Conservation (phyloP, 2,797 vertebrate genomes). For the Anguilla marmorata region DNA sequence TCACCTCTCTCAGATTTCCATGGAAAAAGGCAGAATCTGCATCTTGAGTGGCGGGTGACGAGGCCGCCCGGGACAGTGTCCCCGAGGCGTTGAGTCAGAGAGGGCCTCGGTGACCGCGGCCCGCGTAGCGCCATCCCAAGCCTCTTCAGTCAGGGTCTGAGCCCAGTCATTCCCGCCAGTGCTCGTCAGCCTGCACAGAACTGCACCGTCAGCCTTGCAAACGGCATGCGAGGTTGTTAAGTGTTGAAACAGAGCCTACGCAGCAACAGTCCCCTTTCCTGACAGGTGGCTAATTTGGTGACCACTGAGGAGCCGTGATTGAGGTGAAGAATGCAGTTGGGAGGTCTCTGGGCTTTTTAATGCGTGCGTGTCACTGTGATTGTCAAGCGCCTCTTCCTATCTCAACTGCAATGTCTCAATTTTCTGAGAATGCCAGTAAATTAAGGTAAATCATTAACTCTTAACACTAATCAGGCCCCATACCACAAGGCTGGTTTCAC, state of each 20-base stretch:
- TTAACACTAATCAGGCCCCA: background rate
- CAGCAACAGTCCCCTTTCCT: background rate
- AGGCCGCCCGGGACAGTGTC: background rate
- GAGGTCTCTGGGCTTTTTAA: background rate
- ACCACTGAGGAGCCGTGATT: background rate
- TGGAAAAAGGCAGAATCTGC: slow-evolving; percentile 62
- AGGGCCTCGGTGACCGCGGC: background rate
- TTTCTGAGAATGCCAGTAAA: background rate
- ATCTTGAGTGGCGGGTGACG: too few relatives aligned
- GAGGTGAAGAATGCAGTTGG: background rate
- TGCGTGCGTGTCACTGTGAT: background rate
- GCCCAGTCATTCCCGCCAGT: background rate
- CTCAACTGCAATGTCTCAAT: background rate
- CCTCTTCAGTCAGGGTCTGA: background rate
- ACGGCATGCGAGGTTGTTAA: background rate
- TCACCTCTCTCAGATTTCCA: slow-evolving; percentile 26
- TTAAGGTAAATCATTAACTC: too few relatives aligned
- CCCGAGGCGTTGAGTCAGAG: background rate
- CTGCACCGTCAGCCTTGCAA: background rate
- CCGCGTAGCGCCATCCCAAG: too few relatives aligned
- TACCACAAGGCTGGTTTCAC: background rate
- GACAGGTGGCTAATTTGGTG: background rate
- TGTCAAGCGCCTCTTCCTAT: background rate
- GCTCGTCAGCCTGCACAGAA: background rate
- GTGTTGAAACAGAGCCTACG: background rate